Conservation (phyloP, 2,113 vertebrate species). For the Carassius auratus region DNA sequence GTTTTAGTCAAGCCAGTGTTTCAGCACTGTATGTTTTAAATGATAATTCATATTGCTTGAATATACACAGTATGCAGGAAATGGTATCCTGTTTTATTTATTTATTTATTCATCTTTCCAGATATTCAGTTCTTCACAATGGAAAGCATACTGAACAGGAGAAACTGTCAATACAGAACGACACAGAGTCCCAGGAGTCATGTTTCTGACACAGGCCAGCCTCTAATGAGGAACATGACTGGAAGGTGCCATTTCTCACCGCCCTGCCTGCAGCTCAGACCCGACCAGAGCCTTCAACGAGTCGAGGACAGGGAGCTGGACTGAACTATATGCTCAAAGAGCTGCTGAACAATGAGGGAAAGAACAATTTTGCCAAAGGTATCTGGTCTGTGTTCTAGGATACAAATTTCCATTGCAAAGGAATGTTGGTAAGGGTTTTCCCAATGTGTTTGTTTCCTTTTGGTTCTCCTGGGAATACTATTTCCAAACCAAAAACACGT, state of each 20-base stretch:
- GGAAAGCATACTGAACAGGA: slow-evolving; percentile 72
- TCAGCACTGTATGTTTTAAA: not conserved
- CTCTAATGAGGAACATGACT: slow-evolving; percentile 29
- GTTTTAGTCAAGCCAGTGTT: not conserved
- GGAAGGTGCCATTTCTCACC: slow-evolving; percentile 44
- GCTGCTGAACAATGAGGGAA: slow-evolving; percentile 53
- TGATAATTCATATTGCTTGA: not conserved
- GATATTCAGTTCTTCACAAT: slow-evolving; percentile 77
- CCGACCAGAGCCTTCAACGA: slow-evolving; percentile 13
- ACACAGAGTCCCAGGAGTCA: slow-evolving; percentile 76
- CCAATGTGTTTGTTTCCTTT: slow-evolving; percentile 1
- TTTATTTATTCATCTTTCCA: slow-evolving; percentile 40
- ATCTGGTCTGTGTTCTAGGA: slow-evolving; percentile 62
- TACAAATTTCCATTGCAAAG: slow-evolving; percentile 43
- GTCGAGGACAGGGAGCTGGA: slow-evolving; percentile 31
- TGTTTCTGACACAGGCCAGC: slow-evolving; percentile 71
- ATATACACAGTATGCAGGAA: not conserved
- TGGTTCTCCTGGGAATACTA: slow-evolving; percentile 8
- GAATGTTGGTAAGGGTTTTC: slow-evolving; percentile 1
- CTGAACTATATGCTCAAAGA: slow-evolving; percentile 58
- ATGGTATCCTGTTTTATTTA: not conserved
- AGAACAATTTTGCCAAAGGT: slow-evolving; percentile 71
- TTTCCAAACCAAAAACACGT: slow-evolving; percentile 36
- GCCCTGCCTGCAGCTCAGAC: slow-evolving; percentile 25
- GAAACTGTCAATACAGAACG: slow-evolving; percentile 67